Percentiles rank a stretch among this genome's conserved stretches.
These are phyloP conservation scores for Trochalopteron elliotii DNA, from an alignment of 2,113 vertebrate genomes.

Conservation along the genomic window DNA sequence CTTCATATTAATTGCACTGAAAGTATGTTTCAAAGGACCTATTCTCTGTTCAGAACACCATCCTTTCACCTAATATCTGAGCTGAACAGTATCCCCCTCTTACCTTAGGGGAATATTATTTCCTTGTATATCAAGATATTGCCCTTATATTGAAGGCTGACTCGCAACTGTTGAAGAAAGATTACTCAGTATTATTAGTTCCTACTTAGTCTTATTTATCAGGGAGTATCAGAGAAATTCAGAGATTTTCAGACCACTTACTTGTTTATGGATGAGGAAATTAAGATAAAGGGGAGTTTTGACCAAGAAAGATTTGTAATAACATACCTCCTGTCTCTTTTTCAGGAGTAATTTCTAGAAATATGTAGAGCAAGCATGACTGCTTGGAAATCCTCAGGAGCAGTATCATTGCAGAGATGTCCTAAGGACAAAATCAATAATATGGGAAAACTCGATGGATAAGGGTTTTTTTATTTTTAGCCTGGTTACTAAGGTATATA, in stretches of 20 bases:
- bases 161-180: not conserved
- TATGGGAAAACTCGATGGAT: not conserved
- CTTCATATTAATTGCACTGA: not conserved
- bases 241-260: not conserved
- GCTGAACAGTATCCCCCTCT: not conserved
- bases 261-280: not conserved
- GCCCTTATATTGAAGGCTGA: not conserved
- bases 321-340: not conserved
- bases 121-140: not conserved
- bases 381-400: not conserved
- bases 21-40: not conserved
- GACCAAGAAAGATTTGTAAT: not conserved
- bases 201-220: not conserved
- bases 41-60: not conserved
- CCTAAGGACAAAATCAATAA: not conserved
- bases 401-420: not conserved
- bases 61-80: not conserved
- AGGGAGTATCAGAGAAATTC: not conserved
- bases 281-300: not conserved
- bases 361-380: rapidly evolving
- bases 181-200: not conserved
- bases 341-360: not conserved
- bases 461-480: not conserved
- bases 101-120: not conserved
- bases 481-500: not conserved